Evolutionary conservation across 1,140 invertebrate genomes (phyloP).

Genomic region (Helicoverpa armigera): DNA sequence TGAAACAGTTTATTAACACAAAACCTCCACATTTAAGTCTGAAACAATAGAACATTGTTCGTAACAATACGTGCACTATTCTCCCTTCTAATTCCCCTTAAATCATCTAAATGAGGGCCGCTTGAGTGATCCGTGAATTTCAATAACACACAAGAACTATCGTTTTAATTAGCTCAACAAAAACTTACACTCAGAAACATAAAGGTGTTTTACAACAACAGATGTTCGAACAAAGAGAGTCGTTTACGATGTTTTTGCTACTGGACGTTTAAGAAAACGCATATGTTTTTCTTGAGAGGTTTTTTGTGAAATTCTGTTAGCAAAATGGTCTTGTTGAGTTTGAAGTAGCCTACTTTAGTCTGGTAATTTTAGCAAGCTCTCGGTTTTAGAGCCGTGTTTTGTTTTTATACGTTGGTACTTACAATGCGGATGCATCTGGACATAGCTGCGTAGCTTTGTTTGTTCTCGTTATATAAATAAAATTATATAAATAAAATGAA

Average conservation of each 20-base stretch:
- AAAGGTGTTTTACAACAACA: slow-evolving; percentile 60
- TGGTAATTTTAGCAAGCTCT: slow-evolving; percentile 16
- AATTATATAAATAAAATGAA: too few relatives aligned
- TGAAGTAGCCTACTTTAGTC: slow-evolving; percentile 35
- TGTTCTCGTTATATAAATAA: too few relatives aligned
- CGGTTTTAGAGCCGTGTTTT: neutral
- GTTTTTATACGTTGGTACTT: neutral
- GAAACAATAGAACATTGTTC: slow-evolving; percentile 79
- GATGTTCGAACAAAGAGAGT: slow-evolving; percentile 57
- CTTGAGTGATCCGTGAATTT: slow-evolving; percentile 77
- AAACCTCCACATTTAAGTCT: slow-evolving; percentile 68
- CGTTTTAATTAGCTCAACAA: slow-evolving; percentile 77
- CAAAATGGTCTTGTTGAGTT: slow-evolving; percentile 28
- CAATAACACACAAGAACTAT: slow-evolving; percentile 74
- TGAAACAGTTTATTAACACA: slow-evolving; percentile 47
- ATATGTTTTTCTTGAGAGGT: slow-evolving; percentile 45
- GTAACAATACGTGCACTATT: slow-evolving; percentile 70
- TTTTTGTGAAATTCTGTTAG: slow-evolving; percentile 36
- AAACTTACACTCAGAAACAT: slow-evolving; percentile 61
- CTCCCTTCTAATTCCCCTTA: slow-evolving; percentile 73
- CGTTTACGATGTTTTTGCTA: slow-evolving; percentile 44
- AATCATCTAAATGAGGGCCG: slow-evolving; percentile 75
- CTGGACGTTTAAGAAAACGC: slow-evolving; percentile 28
- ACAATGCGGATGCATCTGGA: neutral
- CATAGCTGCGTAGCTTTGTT: too few relatives aligned